A percentile compares a stretch with the other conserved stretches of the same genome.
phyloP scores from a whole-genome alignment of 2,888 invertebrate genomes.

The Torymus tubicola region DNA sequence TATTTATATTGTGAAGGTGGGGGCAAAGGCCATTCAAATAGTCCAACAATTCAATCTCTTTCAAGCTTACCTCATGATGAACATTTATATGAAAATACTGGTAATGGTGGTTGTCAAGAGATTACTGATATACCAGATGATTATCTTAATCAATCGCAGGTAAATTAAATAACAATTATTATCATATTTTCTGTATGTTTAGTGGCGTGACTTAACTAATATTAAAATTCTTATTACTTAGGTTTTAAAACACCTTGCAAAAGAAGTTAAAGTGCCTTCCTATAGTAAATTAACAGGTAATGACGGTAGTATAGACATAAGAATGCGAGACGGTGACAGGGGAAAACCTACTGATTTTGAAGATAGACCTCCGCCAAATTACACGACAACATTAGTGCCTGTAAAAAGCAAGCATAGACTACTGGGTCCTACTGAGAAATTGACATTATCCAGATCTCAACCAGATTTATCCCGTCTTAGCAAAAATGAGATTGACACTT shows the following conservation, averaged over 20 bases:
- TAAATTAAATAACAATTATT: slow-evolving; percentile 58
- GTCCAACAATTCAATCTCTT: slow-evolving; percentile 76
- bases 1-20: slow-evolving; percentile 73
- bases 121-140: slow-evolving; percentile 91
- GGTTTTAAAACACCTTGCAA: slow-evolving; percentile 89
- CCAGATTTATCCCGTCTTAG: slow-evolving; percentile 86
- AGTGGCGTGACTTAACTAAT: no score
- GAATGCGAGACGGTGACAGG: slow-evolving; percentile 70
- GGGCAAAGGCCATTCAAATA: slow-evolving; percentile 74
- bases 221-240: slow-evolving; percentile 59
- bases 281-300: slow-evolving; percentile 68
- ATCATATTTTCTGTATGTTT: no score
- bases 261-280: slow-evolving; percentile 81
- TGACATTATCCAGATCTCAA: slow-evolving; percentile 87
- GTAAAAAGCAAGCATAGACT: slow-evolving; percentile 72
- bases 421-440: slow-evolving; percentile 78
- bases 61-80: slow-evolving; percentile 73
- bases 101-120: slow-evolving; percentile 79
- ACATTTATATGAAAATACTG: slow-evolving; percentile 72
- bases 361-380: slow-evolving; percentile 69
- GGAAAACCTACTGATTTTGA: slow-evolving; percentile 70
- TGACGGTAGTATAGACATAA: slow-evolving; percentile 70
- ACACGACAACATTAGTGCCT: slow-evolving; percentile 70
- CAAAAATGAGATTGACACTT: slow-evolving; percentile 71
- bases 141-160: slow-evolving; percentile 88